Evolutionary conservation across 2,113 vertebrate genomes (phyloP).

Genomic region (Syngnathus typhle): DNA sequence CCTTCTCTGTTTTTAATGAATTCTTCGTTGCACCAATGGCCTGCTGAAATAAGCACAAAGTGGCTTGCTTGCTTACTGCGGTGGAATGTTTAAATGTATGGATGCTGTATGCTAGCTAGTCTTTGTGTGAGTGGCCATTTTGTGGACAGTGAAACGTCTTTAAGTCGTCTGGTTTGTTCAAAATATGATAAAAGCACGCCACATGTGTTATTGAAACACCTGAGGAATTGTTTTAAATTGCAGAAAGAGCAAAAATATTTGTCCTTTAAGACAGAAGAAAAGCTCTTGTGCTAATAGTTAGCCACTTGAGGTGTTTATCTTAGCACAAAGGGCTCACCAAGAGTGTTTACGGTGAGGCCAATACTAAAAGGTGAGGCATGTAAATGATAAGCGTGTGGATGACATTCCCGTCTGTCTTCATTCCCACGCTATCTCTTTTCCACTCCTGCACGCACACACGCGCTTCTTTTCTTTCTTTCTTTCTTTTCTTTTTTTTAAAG

Average conservation of each 20-base stretch:
- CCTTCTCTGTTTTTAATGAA: slow-evolving; percentile 56
- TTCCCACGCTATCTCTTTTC: slow-evolving; percentile 54
- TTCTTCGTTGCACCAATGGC: slow-evolving; percentile 67
- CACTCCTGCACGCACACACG: slow-evolving; percentile 20
- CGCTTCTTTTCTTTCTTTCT: slow-evolving; percentile 2
- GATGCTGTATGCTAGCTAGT: slow-evolving; percentile 16
- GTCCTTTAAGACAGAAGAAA: slow-evolving; percentile 19
- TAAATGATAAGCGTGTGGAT: slow-evolving; percentile 64
- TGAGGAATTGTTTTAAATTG: slow-evolving; percentile 1
- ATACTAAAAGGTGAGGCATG: slow-evolving; percentile 55
- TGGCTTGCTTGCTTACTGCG: slow-evolving; percentile 46
- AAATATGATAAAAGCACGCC: neutral
- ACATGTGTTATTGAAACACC: neutral
- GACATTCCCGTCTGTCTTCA: slow-evolving; percentile 66
- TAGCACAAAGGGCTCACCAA: slow-evolving; percentile 31
- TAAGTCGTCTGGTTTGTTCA: neutral
- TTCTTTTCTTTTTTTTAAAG: slow-evolving; percentile 1
- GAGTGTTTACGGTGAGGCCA: slow-evolving; percentile 46
- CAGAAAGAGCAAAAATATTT: neutral
- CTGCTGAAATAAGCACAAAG: slow-evolving; percentile 68
- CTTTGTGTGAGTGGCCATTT: slow-evolving; percentile 8
- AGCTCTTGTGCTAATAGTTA: slow-evolving; percentile 2
- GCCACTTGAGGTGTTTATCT: slow-evolving; percentile 11
- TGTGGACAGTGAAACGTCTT: neutral
- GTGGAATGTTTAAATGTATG: slow-evolving; percentile 31